Evolutionary conservation across 2,113 vertebrate species (phyloP).

Genomic region (Anseranas semipalmata): DNA sequence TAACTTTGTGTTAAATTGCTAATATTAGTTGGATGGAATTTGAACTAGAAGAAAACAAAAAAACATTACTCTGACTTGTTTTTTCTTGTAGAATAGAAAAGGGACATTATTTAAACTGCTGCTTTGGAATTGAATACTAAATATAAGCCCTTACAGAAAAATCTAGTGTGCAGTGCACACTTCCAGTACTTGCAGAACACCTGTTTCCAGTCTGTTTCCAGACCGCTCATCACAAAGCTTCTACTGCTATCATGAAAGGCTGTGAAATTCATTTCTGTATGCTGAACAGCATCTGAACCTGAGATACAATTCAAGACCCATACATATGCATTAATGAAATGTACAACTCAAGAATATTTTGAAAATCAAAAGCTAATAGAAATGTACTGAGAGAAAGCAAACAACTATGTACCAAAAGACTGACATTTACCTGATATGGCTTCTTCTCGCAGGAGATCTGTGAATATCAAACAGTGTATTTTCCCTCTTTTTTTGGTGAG

Average conservation of each 20-base stretch:
- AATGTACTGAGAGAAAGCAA: background rate
- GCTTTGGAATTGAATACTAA: background rate
- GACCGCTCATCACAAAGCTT: background rate
- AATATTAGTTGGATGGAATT: background rate
- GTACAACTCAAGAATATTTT: background rate
- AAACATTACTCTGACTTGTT: background rate
- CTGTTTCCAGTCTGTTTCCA: background rate
- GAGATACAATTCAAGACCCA: background rate
- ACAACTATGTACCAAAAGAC: background rate
- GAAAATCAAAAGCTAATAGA: background rate
- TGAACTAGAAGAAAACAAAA: background rate
- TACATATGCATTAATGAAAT: accelerated
- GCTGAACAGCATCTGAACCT: background rate
- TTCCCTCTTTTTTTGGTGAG: slow-evolving; percentile 96
- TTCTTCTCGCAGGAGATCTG: slow-evolving; percentile 97
- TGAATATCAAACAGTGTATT: slow-evolving; percentile 95
- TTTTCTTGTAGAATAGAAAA: background rate
- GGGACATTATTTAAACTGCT: background rate
- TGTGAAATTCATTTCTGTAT: background rate
- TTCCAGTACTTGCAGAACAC: background rate
- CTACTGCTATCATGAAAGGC: background rate
- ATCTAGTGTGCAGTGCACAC: background rate
- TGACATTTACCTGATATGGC: slow-evolving; percentile 91
- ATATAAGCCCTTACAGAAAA: background rate
- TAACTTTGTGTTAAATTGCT: background rate